Conservation (phyloP, 2,113 vertebrate species). For the Tenrec ecaudatus region DNA sequence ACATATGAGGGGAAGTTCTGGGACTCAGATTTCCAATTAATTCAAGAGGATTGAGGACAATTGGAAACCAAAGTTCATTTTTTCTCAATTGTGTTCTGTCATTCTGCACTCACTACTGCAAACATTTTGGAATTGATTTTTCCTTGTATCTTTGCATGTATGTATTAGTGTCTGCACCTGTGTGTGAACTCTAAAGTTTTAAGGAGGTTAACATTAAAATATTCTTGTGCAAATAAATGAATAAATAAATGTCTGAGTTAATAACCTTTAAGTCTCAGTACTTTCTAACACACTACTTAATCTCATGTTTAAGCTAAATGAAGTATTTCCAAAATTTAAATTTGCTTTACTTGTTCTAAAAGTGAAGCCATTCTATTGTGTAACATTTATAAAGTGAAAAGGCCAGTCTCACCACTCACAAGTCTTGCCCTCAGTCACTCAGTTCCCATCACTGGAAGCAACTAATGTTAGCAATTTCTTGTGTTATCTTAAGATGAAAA, state of each 20-base stretch:
- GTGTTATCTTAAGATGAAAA: slow-evolving; percentile 48
- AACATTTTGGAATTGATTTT: too few relatives aligned
- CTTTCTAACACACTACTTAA: slow-evolving; percentile 13
- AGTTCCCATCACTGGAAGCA: background rate
- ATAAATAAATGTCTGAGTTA: slow-evolving; percentile 52
- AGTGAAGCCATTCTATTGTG: slow-evolving; percentile 41
- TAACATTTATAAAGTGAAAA: slow-evolving; percentile 48
- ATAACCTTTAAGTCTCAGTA: background rate
- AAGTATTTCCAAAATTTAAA: slow-evolving; percentile 46
- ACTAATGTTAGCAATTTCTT: background rate
- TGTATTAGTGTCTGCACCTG: too few relatives aligned
- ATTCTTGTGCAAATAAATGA: too few relatives aligned
- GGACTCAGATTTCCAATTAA: too few relatives aligned
- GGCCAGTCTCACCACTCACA: background rate
- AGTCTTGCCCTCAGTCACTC: background rate
- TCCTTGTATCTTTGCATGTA: too few relatives aligned
- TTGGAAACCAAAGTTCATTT: too few relatives aligned
- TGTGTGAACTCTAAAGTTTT: too few relatives aligned
- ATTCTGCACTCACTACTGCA: too few relatives aligned
- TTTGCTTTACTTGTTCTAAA: slow-evolving; percentile 47
- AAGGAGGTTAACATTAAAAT: too few relatives aligned
- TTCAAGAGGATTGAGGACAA: too few relatives aligned
- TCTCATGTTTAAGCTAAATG: slow-evolving; percentile 19
- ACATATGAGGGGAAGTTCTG: too few relatives aligned
- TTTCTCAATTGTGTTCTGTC: too few relatives aligned